A percentile compares a stretch with the other conserved stretches of the same genome.
These are phyloP conservation scores for Indicator indicator DNA, from an alignment of 2,113 vertebrate genomes.

Conservation along the genomic window DNA sequence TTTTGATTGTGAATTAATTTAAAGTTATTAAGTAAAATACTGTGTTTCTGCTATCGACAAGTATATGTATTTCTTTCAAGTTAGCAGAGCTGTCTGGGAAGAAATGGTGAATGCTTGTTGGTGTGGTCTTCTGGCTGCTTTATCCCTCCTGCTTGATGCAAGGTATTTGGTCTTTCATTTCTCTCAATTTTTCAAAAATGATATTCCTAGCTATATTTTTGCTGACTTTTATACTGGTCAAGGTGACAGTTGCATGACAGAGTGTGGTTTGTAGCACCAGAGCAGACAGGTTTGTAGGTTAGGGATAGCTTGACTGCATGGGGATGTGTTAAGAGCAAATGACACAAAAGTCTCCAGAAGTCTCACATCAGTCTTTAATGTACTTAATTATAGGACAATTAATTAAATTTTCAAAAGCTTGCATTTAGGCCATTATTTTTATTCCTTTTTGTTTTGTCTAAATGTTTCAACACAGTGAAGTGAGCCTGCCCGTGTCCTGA, in stretches of 20 bases:
- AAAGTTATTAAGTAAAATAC: not conserved
- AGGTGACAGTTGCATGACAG: not conserved
- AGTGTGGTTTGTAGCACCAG: not conserved
- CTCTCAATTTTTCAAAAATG: not conserved
- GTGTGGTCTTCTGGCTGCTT: constrained; percentile 96
- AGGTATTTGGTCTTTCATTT: constrained; percentile 81
- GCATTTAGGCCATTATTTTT: not conserved
- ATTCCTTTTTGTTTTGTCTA: not conserved
- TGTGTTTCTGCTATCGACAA: not conserved
- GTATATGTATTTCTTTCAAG: constrained; percentile 71
- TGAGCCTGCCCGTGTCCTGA: not conserved
- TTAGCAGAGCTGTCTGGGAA: constrained; percentile 92
- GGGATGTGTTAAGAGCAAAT: not conserved
- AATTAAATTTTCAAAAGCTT: not conserved
- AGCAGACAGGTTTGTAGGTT: not conserved
- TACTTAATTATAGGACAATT: not conserved
- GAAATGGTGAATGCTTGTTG: constrained; percentile 98
- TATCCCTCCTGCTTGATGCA: constrained; percentile 95
- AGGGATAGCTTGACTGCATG: not conserved
- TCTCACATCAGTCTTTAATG: not conserved
- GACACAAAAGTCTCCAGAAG: not conserved
- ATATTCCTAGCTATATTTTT: not conserved
- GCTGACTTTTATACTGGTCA: not conserved
- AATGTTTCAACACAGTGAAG: not conserved
- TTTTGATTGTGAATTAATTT: not conserved